Evolutionary conservation across 2,113 vertebrate species (phyloP).

Genomic region (Psephotus haematonotus): DNA sequence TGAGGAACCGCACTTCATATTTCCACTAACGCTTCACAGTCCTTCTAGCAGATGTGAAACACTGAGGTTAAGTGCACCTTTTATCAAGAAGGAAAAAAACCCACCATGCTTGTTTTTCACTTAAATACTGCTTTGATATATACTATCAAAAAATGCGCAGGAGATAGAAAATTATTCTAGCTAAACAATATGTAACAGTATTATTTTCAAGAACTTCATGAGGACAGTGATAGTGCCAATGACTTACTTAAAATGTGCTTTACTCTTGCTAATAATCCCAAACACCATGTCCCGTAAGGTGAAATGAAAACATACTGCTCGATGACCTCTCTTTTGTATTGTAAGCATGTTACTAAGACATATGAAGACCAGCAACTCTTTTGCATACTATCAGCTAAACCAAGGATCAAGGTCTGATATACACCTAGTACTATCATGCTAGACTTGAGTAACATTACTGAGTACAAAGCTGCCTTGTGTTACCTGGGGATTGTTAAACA

Average conservation of each 20-base stretch:
- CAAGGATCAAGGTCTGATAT: neutral
- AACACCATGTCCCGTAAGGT: neutral
- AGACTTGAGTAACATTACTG: neutral
- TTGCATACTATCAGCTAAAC: neutral
- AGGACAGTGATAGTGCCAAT: neutral
- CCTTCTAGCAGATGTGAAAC: neutral
- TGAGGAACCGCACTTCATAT: neutral
- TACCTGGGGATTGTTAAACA: neutral
- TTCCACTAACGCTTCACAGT: neutral
- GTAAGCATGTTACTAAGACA: neutral
- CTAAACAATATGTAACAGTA: neutral
- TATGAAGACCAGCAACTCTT: neutral
- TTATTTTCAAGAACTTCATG: neutral
- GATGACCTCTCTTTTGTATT: neutral
- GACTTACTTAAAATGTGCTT: neutral
- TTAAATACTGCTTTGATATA: neutral
- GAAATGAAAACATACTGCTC: neutral
- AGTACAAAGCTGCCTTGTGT: neutral
- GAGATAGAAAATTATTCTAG: neutral
- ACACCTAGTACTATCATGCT: neutral
- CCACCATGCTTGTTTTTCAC: neutral
- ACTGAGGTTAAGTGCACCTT: neutral
- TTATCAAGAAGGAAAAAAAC: neutral
- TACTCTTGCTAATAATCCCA: neutral
- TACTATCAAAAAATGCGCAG: neutral